A percentile compares a stretch with the other conserved stretches of the same genome.
phyloP scores from a whole-genome alignment of 2,888 invertebrate genomes.

The Drosophila rubida region DNA sequence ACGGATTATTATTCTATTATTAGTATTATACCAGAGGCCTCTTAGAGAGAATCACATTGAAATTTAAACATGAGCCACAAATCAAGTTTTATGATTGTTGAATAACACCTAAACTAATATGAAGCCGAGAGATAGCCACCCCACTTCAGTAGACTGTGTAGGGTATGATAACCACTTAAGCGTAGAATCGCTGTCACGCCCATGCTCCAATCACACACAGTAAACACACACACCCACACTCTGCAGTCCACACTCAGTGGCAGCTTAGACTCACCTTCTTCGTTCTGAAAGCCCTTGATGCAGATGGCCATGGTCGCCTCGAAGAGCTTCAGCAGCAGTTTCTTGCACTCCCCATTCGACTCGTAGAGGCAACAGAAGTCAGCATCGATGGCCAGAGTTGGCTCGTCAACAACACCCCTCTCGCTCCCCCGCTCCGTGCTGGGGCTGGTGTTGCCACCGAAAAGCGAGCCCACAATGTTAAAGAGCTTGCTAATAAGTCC shows the following conservation, averaged over 20 bases:
- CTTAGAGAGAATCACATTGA: too few relatives aligned
- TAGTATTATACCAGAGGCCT: too few relatives aligned
- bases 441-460: constrained; percentile 55
- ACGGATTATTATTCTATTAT: too few relatives aligned
- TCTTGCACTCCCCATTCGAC: constrained; percentile 81
- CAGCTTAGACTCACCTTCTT: constrained; percentile 77
- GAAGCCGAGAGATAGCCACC: too few relatives aligned
- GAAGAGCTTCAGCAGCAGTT: constrained; percentile 82
- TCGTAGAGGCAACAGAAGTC: constrained; percentile 74
- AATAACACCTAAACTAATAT: too few relatives aligned
- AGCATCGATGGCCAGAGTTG: constrained; percentile 49
- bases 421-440: constrained; percentile 1
- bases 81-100: too few relatives aligned
- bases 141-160: background rate
- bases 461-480: constrained; percentile 79
- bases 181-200: constrained; percentile 47
- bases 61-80: too few relatives aligned
- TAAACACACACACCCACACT: background rate
- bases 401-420: constrained; percentile 17
- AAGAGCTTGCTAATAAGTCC: constrained; percentile 77
- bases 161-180: constrained; percentile 42
- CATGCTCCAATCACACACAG: constrained; percentile 6
- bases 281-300: constrained; percentile 81
- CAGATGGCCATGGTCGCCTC: constrained; percentile 83
- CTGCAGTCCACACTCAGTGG: background rate